phyloP scores from a whole-genome alignment of 2,888 invertebrate genomes.

The Dasypolia templi region DNA sequence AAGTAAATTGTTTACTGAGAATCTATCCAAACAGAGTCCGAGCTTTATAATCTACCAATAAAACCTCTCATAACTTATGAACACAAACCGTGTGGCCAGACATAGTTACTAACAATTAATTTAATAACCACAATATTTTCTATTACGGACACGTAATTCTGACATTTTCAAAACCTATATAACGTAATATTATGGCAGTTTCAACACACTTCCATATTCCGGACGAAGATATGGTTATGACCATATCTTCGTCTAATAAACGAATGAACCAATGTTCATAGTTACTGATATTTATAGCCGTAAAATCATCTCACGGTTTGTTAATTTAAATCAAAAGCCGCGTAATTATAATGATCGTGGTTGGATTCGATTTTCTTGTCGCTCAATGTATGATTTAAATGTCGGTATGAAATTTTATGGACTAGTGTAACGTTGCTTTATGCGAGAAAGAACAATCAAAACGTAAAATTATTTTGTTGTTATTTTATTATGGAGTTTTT shows the following conservation, averaged over 20 bases:
- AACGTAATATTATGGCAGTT: constrained; percentile 67
- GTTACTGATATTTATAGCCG: constrained; percentile 79
- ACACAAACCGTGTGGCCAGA: constrained; percentile 55
- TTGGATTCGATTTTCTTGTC: constrained; percentile 80
- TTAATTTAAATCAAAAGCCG: constrained; percentile 84
- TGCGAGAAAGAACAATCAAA: constrained; percentile 56
- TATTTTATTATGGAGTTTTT: not conserved
- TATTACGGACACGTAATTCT: constrained; percentile 71
- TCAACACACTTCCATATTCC: constrained; percentile 64
- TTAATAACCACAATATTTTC: constrained; percentile 69
- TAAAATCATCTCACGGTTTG: constrained; percentile 82
- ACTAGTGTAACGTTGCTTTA: constrained; percentile 64
- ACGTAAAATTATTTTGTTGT: constrained; percentile 18
- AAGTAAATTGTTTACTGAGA: constrained; percentile 27
- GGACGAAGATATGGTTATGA: too few species aligned
- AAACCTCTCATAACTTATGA: constrained; percentile 57
- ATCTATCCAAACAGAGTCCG: constrained; percentile 33
- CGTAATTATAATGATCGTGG: constrained; percentile 82
- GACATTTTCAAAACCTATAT: constrained; percentile 72
- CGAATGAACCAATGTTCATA: constrained; percentile 68
- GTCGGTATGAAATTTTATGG: constrained; percentile 73
- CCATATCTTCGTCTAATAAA: constrained; percentile 68
- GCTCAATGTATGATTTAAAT: constrained; percentile 79
- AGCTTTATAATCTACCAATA: constrained; percentile 47
- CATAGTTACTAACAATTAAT: constrained; percentile 57